These are phyloP conservation scores for Chromis chromis DNA, from an alignment of 2,797 vertebrate genomes.

Conservation along the genomic window DNA sequence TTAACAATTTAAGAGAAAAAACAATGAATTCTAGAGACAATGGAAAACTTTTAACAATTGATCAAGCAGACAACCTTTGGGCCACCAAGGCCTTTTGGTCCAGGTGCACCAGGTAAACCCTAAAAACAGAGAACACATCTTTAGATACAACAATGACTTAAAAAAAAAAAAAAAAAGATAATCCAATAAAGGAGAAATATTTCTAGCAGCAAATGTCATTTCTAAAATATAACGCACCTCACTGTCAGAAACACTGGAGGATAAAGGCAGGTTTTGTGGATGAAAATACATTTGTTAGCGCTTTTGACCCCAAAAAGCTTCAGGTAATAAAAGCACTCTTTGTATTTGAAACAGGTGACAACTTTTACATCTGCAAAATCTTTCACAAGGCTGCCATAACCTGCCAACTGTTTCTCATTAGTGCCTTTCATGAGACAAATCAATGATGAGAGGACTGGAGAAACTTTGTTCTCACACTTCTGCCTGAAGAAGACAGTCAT, in stretches of 20 bases:
- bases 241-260: not conserved
- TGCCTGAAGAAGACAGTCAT: constrained; percentile 28
- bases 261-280: not conserved
- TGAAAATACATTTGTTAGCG: constrained; percentile 27
- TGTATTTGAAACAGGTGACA: constrained; percentile 34
- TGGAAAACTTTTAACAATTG: not conserved
- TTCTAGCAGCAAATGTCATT: not conserved
- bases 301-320: constrained; percentile 42
- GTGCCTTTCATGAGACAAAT: constrained; percentile 44
- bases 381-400: constrained; percentile 16
- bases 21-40: constrained; percentile 2
- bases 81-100: constrained; percentile 90
- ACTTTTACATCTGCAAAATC: constrained; percentile 23
- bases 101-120: constrained; percentile 92
- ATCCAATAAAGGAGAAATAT: not conserved
- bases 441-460: constrained; percentile 32
- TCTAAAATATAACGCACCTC: not conserved
- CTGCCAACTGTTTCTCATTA: constrained; percentile 50
- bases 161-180: not conserved
- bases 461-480: constrained; percentile 17
- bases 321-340: constrained; percentile 4
- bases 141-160: constrained; percentile 5
- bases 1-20: not conserved
- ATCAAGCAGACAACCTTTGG: constrained; percentile 86
- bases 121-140: constrained; percentile 67